Conservation (phyloP, 2,797 vertebrate genomes). For the Acanthornis magna region DNA sequence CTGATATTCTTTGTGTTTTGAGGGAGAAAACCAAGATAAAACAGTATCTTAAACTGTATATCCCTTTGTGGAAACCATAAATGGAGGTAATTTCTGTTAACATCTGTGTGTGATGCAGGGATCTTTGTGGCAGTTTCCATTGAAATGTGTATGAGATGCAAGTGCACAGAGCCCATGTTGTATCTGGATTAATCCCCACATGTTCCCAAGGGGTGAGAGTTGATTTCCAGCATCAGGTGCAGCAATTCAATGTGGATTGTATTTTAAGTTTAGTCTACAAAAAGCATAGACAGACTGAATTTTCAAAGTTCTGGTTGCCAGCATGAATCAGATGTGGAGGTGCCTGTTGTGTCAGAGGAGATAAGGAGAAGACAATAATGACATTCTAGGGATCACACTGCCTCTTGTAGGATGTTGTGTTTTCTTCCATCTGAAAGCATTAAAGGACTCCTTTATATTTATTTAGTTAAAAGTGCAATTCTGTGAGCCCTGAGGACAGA, state of each 20-base stretch:
- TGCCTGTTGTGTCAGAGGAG: not conserved
- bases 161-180: not conserved
- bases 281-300: not conserved
- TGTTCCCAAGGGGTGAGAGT: not conserved
- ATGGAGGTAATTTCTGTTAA: not conserved
- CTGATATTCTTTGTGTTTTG: not conserved
- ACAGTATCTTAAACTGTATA: not conserved
- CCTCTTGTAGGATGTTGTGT: not conserved
- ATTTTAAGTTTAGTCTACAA: not conserved
- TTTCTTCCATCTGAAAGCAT: not conserved
- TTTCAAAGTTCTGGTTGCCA: not conserved
- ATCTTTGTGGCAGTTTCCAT: not conserved
- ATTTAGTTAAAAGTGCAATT: not conserved
- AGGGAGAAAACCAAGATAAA: not conserved
- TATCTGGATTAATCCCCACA: not conserved
- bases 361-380: not conserved
- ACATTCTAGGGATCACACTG: not conserved
- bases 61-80: not conserved
- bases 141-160: not conserved
- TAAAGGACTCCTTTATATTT: not conserved
- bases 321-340: not conserved
- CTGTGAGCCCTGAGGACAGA: not conserved
- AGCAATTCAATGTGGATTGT: not conserved
- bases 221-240: not conserved
- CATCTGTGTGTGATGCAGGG: not conserved